Conservation (phyloP, 2,113 vertebrate species). For the Dolichotis patagonum region DNA sequence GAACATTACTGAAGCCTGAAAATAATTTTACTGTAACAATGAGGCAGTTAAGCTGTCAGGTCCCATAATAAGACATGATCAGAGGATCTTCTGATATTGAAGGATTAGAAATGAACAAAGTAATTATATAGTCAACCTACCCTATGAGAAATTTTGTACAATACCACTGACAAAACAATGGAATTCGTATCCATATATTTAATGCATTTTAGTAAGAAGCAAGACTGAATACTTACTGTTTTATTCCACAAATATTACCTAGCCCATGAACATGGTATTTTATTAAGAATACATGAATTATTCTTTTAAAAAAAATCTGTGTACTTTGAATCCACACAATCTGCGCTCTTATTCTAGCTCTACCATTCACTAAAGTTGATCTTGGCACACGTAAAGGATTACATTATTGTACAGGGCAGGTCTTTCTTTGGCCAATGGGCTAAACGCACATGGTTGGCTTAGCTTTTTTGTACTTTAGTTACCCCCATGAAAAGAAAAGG, state of each 20-base stretch:
- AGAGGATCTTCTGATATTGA: neutral
- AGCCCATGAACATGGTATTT: neutral
- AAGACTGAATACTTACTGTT: neutral
- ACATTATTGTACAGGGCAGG: neutral
- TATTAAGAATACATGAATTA: neutral
- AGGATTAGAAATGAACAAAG: neutral
- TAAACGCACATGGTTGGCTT: neutral
- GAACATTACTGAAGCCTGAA: conserved; percentile 28
- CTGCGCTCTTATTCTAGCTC: neutral
- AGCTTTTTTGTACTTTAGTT: neutral
- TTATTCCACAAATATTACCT: conserved; percentile 1
- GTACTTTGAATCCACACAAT: neutral
- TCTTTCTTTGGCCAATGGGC: neutral
- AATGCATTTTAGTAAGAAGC: neutral
- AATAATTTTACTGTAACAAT: neutral
- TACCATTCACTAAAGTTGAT: neutral
- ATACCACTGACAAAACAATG: neutral
- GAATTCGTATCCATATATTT: neutral
- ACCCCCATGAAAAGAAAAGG: neutral
- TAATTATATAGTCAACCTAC: neutral
- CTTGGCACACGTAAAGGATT: neutral
- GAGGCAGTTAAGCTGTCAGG: neutral
- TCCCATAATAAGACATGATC: neutral
- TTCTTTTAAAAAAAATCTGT: neutral
- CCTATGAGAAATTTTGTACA: neutral